Percentiles rank a stretch among this genome's conserved stretches.
These are phyloP conservation scores for Electrophaes corylata DNA, from an alignment of 2,888 invertebrate species.

Conservation along the genomic window DNA sequence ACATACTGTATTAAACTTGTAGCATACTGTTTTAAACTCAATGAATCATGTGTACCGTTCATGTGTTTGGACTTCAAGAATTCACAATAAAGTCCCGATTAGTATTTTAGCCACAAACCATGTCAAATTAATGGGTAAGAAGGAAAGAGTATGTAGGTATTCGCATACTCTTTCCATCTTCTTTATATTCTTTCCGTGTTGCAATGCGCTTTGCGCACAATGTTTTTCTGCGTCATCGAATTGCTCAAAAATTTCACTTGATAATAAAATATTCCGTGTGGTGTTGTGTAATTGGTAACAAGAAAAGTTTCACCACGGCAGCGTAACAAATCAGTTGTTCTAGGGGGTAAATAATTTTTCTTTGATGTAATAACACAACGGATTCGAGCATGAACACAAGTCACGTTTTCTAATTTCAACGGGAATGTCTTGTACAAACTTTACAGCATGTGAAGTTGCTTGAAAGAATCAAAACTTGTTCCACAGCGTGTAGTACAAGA, in stretches of 20 bases:
- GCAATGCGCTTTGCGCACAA: constrained; percentile 10
- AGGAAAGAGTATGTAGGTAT: constrained; percentile 1
- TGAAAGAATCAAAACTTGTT: constrained; percentile 44
- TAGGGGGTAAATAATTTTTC: constrained; percentile 5
- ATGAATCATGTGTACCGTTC: constrained; percentile 48
- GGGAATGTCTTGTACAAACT: constrained; percentile 35
- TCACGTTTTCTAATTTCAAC: constrained; percentile 31
- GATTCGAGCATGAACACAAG: constrained; percentile 16
- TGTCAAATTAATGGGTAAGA: constrained; percentile 14
- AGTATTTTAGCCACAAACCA: constrained; percentile 17
- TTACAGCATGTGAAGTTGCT: constrained; percentile 42
- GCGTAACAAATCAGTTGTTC: background rate
- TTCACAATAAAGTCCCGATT: constrained; percentile 34
- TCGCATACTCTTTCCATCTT: constrained; percentile 15
- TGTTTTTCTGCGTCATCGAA: constrained; percentile 11
- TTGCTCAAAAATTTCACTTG: background rate
- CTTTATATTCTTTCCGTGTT: constrained; percentile 18
- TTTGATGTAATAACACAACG: constrained; percentile 8
- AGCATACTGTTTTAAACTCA: constrained; percentile 43
- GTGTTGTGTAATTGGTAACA: constrained; percentile 3
- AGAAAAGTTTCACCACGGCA: constrained; percentile 6
- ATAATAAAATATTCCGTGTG: background rate
- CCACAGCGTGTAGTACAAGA: constrained; percentile 46
- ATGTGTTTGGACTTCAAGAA: constrained; percentile 22
- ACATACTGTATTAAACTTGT: constrained; percentile 47